Conservation (phyloP, 1,140 invertebrate species). For the Watersipora subatra region DNA sequence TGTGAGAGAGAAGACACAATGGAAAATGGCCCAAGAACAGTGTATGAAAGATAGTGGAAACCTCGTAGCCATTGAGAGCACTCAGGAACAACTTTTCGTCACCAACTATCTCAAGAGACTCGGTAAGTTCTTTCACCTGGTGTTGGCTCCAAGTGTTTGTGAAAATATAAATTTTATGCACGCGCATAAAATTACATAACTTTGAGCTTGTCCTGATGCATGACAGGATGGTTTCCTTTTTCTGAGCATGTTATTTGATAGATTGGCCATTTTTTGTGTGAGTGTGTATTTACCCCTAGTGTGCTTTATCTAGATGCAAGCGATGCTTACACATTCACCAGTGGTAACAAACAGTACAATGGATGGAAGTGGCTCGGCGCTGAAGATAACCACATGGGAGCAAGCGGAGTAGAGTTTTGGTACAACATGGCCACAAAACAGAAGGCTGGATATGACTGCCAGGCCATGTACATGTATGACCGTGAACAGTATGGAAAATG, state of each 20-base stretch:
- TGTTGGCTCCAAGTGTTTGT: no score
- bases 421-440: neutral
- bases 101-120: neutral
- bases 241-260: no score
- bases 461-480: neutral
- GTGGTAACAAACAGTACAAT: neutral
- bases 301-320: no score
- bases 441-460: neutral
- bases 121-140: constrained; percentile 1
- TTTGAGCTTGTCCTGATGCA: no score
- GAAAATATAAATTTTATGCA: no score
- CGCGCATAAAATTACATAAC: no score
- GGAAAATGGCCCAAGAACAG: constrained; percentile 3
- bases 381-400: neutral
- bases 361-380: neutral
- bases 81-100: neutral
- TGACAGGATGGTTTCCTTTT: no score
- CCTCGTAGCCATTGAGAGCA: neutral
- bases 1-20: neutral
- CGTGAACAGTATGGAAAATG: neutral
- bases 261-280: no score
- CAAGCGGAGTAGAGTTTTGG: neutral
- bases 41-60: constrained; percentile 1
- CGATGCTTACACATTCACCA: neutral
- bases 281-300: no score